Conservation (phyloP, 2,113 vertebrate genomes). For the Sinocyclocheilus maitianheensis region DNA sequence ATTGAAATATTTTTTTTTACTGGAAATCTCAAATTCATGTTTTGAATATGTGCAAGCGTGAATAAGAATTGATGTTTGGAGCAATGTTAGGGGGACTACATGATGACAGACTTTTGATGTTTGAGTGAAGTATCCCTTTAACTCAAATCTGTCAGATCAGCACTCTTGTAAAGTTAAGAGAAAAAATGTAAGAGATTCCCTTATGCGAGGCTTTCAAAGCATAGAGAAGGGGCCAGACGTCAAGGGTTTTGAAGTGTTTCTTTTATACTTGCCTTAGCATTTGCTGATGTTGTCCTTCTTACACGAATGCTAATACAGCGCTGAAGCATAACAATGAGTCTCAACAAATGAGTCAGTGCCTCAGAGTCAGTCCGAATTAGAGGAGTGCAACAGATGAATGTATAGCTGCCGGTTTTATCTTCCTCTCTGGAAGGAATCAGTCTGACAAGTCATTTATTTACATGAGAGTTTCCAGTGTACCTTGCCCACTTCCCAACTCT, state of each 20-base stretch:
- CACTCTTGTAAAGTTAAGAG: not conserved
- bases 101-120: not conserved
- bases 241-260: not conserved
- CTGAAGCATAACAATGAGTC: conserved; percentile 54
- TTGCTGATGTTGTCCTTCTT: conserved; percentile 42
- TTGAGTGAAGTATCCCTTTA: not conserved
- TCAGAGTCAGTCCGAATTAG: conserved; percentile 49
- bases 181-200: not conserved
- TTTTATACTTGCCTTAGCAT: not conserved
- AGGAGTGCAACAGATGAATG: conserved; percentile 39
- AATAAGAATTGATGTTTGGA: not conserved
- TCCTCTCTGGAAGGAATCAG: conserved; percentile 55
- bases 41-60: not conserved
- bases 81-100: not conserved
- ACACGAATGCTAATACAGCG: conserved; percentile 56
- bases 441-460: conserved; percentile 66
- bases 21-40: not conserved
- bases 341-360: conserved; percentile 7
- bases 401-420: conserved; percentile 59
- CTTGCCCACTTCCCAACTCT: conserved; percentile 41
- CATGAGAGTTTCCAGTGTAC: conserved; percentile 45
- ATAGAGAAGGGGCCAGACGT: not conserved
- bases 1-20: not conserved
- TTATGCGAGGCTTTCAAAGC: not conserved
- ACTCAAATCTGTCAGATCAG: not conserved